Evolutionary conservation across 2,888 invertebrate genomes (phyloP).

Genomic region (Arctia plantaginis): DNA sequence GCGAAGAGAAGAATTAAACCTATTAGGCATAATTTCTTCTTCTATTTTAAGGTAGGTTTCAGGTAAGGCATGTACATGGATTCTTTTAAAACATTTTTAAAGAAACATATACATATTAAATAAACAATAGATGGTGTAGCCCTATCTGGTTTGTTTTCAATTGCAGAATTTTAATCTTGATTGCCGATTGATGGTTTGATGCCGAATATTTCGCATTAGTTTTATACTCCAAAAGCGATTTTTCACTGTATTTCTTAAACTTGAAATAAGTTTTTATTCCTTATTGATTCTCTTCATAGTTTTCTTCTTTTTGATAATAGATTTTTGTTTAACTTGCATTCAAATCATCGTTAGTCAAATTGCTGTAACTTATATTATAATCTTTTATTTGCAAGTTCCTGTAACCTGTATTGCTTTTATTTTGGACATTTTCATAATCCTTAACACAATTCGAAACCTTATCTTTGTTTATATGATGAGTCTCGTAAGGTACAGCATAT

Average conservation of each 20-base stretch:
- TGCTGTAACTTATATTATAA: neutral
- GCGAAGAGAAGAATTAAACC: no score
- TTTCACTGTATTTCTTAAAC: neutral
- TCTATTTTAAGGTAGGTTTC: no score
- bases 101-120: no score
- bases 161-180: neutral
- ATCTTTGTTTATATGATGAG: neutral
- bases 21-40: no score
- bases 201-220: neutral
- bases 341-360: neutral
- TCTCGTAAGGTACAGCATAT: neutral
- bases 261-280: neutral
- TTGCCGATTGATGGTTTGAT: neutral
- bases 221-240: neutral
- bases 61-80: no score
- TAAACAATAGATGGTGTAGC: no score
- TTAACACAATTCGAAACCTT: neutral
- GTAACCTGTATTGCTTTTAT: neutral
- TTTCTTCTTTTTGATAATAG: neutral
- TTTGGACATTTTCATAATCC: neutral
- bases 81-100: no score
- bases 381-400: neutral
- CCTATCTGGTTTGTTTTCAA: no score
- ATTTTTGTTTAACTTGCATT: neutral
- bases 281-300: neutral